phyloP scores from a whole-genome alignment of 1,140 invertebrate genomes.

The Cydia fagiglandana region DNA sequence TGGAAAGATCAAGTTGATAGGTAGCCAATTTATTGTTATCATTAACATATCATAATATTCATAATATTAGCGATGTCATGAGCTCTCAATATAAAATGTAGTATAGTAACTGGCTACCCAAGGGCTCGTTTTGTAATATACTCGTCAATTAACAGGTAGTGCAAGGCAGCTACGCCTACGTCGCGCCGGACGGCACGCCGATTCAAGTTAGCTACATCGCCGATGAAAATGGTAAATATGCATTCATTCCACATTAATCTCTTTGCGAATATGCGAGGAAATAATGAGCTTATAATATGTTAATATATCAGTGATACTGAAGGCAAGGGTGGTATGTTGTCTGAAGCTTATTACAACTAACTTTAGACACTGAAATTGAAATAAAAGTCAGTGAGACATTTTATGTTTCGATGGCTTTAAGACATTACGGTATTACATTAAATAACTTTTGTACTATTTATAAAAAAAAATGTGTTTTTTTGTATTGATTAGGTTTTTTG shows the following conservation, averaged over 20 bases:
- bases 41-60: too few species aligned
- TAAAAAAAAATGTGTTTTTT: too few species aligned
- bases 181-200: conserved; percentile 87
- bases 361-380: too few species aligned
- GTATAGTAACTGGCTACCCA: neutral
- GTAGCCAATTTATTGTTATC: neutral
- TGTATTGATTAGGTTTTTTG: too few species aligned
- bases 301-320: neutral
- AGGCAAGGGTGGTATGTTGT: too few species aligned
- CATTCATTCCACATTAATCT: neutral
- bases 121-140: neutral
- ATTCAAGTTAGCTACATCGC: conserved; percentile 84
- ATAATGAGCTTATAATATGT: neutral
- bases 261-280: neutral
- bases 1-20: neutral
- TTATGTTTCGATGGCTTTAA: too few species aligned
- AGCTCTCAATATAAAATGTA: neutral
- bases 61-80: neutral
- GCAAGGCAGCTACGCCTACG: conserved; percentile 87
- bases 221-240: conserved; percentile 72
- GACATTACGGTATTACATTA: too few species aligned
- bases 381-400: too few species aligned
- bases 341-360: too few species aligned
- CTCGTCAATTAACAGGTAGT: conserved; percentile 58
- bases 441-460: too few species aligned